Base-by-base conservation (phyloP, 2,113 vertebrate species). In the Pseudonaja textilis region DNA sequence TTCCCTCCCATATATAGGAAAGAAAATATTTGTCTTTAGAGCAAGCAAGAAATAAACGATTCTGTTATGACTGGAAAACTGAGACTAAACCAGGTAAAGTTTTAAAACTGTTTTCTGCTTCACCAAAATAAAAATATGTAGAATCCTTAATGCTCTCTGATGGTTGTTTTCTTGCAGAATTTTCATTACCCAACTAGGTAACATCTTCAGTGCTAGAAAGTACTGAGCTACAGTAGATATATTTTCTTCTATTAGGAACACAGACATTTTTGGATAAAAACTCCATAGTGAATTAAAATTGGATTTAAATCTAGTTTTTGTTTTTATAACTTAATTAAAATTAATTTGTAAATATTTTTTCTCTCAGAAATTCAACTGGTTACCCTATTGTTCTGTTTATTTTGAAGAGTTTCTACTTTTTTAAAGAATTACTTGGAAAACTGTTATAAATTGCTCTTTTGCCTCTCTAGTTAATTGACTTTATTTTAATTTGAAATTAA, bases 11-110 rank as follows among this genome's bases (percentile, higher is more conserved):
- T n/a, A 0, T 91, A 10, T 93, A 99, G 99, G 99, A 99, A 92
- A 98, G 99, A 92, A 98, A 97, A 92, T 99, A 98, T 91, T 93
- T 99, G 96, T 94, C 98, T 57, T 96, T 99, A 6, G 96, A 96
- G 88, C 97, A 98, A 97, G 98, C 99, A 69, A 98, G 98, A 95
- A 98, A 96, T 74, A 98, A 97, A 87, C 97, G 97, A 54, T 96
- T 99, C 55, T 97, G 93, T 57, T 95, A 98, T 22, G 98, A 99
- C 94, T 99, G 99, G 99, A 94, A 95, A 85, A 97, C 98, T 10
- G 95, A 94, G 42, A 93, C 97, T 50, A 94, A n/a, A 93, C 98
- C 99, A 97, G 98, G 99, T 99, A 74, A 93, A 95, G 93, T 92
- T 90, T 93, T 55, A 42, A 89, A 89, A 42, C 23, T 25, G 23